Evolutionary conservation across 2,888 invertebrate genomes (phyloP), one percentile per base, ranked within the genome.

Genomic region (Sphaerolaimus hirsutus): DNA sequence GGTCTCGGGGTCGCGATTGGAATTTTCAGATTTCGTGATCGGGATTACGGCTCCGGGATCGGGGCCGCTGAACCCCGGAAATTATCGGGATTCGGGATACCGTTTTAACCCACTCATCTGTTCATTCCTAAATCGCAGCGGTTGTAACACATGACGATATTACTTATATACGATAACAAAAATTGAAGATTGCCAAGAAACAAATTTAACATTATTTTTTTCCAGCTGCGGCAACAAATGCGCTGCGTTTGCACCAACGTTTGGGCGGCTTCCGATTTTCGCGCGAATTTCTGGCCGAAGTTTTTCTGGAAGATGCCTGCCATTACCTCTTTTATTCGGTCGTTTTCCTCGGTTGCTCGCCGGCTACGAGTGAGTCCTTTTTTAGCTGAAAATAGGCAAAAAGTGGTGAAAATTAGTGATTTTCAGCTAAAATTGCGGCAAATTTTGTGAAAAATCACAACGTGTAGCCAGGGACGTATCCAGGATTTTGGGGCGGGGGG

Each of bases 241-340:
- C 91, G 1, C 72, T 97, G 45, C 74, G 97, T 48, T 72, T 97
- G 54, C 91, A 93, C 68, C 91, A 97, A 66, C 74, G 93, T 50
- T 71, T 93, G 55, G 86, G 87, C 22, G 58, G 60, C 46, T 53
- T 60, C 41, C 71, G 75, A 51, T 70, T 91, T 47, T 79, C 76
- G 29, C 71, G 80, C 51, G 79, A 81, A 64, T 93, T 87, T 67
- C 67, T 91, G 49, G 73, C 75, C 7, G 68, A 74, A 44, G 69
- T 93, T 54, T 72, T 84, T 57, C 65, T 78, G 24, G 93, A 97
- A 66, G 72, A 72, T 55, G 86, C 87, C 57, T 87, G 83, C 52
- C 97, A 97, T 65, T 97, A 97, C 63, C 72, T 97, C 53, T 77
- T 93, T 69, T 97, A 80, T 68, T 83, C 87, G 41, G 69, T 89